Base-by-base conservation (phyloP, 2,888 invertebrate species). In the Nineta flava region DNA sequence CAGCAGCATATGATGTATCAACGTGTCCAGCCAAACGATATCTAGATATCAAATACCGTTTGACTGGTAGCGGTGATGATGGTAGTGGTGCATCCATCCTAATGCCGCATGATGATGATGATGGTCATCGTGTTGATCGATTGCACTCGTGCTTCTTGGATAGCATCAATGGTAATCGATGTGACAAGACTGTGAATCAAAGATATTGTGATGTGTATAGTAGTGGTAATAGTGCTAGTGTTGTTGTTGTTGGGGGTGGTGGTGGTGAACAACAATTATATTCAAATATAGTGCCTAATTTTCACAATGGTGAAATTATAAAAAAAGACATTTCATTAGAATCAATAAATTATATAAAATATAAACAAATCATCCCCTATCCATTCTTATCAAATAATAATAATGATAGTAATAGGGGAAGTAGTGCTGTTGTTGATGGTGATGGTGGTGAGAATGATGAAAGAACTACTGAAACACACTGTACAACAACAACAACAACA, bases 1-100 rank as follows among this genome's bases (percentile, higher is more conserved):
- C 34, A 10, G 13, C 1, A 50, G 59, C 62, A 6, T 26, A 26
- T 26, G 55, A 61, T 2, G 57, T 55, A 13, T 70, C 71, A 53
- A 69, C 70, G 54, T 76, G 76, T 59, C 65, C 69, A 1, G 72
- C 75, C 0, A 69, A 71, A 38, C 65, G 65, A 53, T 63, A 70
- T 55, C 58, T 74, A 41, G 66, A 66, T 54, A 65, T 70, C 10
- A 73, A 71, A 54, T 76, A 75, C 56, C 65, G 67, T 0, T 67
- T 69, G n/a, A 70, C 68, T 49, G n/a, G n/a, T n/a, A n/a, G n/a
- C n/a, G n/a, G n/a, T n/a, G n/a, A n/a, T n/a, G n/a, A n/a, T n/a
- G n/a, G n/a, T n/a, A n/a, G n/a, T n/a, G n/a, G n/a, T n/a, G n/a
- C n/a, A n/a, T n/a, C n/a, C n/a, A n/a, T n/a, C n/a, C n/a, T n/a